phyloP scores from a whole-genome alignment of 2,888 invertebrate species.

The Pammene fasciana region DNA sequence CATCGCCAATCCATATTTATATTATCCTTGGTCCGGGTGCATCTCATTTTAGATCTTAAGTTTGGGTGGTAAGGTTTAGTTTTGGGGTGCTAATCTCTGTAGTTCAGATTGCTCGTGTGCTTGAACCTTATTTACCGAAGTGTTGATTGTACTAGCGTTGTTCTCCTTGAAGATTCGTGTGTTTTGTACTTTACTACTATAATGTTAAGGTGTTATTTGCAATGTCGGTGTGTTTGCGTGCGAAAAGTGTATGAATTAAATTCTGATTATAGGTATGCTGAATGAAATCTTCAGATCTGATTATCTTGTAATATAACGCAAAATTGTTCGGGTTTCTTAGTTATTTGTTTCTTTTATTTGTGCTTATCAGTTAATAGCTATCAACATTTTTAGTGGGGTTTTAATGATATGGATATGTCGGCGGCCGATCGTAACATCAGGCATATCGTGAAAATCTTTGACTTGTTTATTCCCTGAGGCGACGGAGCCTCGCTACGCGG shows the following conservation, averaged over 20 bases:
- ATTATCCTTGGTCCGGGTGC: no score
- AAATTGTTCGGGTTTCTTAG: slow-evolving; percentile 13
- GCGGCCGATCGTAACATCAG: no score
- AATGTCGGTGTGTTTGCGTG: slow-evolving; percentile 20
- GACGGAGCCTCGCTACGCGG: no score
- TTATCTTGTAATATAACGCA: slow-evolving; percentile 7
- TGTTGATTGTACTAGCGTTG: not conserved
- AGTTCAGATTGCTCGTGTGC: not conserved
- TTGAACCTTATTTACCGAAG: not conserved
- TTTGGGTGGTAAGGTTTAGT: not conserved
- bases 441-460: no score
- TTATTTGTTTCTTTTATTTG: slow-evolving; percentile 13
- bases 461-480: no score
- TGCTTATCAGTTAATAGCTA: not conserved
- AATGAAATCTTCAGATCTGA: slow-evolving; percentile 30
- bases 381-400: no score
- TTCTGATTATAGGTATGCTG: slow-evolving; percentile 27
- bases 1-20: no score
- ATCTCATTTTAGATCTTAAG: not conserved
- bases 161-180: not conserved
- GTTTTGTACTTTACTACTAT: slow-evolving; percentile 1
- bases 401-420: no score
- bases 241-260: slow-evolving; percentile 22
- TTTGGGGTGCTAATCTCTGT: not conserved
- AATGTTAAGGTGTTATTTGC: slow-evolving; percentile 1